Evolutionary conservation across 2,797 vertebrate species (phyloP), one percentile per base, ranked within the genome.

Genomic region (Pampus argenteus): DNA sequence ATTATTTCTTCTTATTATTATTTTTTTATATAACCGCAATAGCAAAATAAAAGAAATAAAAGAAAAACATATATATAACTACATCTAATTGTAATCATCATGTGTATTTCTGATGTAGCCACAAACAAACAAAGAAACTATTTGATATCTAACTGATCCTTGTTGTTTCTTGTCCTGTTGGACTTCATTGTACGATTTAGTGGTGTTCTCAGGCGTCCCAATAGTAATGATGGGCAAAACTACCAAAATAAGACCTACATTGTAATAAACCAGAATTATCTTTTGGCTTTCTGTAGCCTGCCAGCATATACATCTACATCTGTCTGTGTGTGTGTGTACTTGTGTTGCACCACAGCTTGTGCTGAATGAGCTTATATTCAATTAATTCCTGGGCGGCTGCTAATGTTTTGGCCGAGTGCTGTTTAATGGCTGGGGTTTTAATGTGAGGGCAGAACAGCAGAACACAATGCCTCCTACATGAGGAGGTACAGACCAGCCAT

Each of bases 281-380:
- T 26, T 59, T 4, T 52, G 71, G 54, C 38, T 36, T 42, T 40
- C 42, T 6, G 4, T 38, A 17, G 22, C 20, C n/a, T 51, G 34
- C 17, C 44, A 57, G 17, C 22, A 50, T 10, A 29, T 25, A 14
- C 20, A 42, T 44, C n/a, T 34, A 42, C 22, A 38, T 45, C 28
- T 49, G 31, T 45, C 29, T 62, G 54, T 20, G 18, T 63, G 42
- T 57, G 55, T 58, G 61, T 63, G 57, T 29, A 13, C 47, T 22
- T 1, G 42, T 54, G 66, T 73, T 58, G 59, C 52, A 88, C 76
- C 84, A 64, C 88, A 83, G 78, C 69, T 81, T 73, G 79, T 87
- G 88, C 87, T 90, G 88, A 90, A 91, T 85, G 84, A 90, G 89
- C 86, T 89, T 87, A 87, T 91, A 59, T 91, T 92, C 87, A 91